Conservation (phyloP, 2,113 vertebrate species). For the Pygoscelis adeliae region DNA sequence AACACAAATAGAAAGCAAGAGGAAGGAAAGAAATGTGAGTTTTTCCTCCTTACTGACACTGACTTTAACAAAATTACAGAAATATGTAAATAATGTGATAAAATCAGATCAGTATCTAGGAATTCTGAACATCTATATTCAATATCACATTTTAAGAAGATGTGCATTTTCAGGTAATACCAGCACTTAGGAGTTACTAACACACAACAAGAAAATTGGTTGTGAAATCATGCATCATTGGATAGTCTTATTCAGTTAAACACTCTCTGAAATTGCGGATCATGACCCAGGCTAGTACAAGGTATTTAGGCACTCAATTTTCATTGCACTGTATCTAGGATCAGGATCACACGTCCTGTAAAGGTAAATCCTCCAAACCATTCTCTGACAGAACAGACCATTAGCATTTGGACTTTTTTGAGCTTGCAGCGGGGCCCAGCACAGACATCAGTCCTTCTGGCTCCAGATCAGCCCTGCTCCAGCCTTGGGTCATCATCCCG, state of each 20-base stretch:
- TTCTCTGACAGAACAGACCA: background rate
- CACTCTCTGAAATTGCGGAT: background rate
- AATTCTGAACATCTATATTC: background rate
- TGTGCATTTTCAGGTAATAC: background rate
- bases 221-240: background rate
- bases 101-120: background rate
- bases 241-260: background rate
- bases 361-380: background rate
- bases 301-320: background rate
- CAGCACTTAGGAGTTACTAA: background rate
- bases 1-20: background rate
- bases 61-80: background rate
- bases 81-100: background rate
- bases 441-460: background rate
- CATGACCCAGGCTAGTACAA: background rate
- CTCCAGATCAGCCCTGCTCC: background rate
- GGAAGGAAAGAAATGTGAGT: background rate
- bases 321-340: background rate
- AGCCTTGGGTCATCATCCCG: background rate
- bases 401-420: background rate
- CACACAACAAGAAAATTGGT: background rate
- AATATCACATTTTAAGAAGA: background rate
- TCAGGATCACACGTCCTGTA: background rate
- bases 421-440: background rate
- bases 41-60: background rate